Evolutionary conservation across 2,113 vertebrate genomes (phyloP).

Genomic region (Furnarius figulus): DNA sequence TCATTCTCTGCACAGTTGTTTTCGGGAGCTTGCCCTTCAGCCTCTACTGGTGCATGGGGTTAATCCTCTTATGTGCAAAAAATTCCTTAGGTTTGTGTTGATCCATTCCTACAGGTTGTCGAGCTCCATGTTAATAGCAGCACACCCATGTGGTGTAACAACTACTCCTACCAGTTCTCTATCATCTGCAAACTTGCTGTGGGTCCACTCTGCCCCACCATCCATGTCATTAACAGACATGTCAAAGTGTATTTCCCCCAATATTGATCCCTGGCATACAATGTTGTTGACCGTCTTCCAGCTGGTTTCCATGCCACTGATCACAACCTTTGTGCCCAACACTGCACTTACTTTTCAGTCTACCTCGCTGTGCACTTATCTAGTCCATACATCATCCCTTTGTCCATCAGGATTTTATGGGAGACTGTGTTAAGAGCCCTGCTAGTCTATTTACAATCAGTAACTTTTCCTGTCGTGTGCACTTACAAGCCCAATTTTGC

Average conservation of each 20-base stretch:
- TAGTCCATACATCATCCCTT: background rate
- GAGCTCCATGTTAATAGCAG: background rate
- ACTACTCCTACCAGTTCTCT: background rate
- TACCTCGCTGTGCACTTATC: background rate
- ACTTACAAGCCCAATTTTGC: background rate
- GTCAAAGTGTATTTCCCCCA: background rate
- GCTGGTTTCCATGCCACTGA: background rate
- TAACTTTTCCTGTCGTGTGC: background rate
- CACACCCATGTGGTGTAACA: background rate
- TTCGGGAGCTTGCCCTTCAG: background rate
- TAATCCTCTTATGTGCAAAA: background rate
- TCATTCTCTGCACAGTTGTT: background rate
- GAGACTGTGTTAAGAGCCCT: background rate
- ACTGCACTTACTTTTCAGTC: background rate
- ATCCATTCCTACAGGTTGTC: background rate
- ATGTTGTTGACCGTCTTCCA: background rate
- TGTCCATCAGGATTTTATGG: background rate
- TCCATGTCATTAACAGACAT: background rate
- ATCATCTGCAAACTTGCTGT: background rate
- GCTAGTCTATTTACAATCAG: background rate
- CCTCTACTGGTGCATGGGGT: background rate
- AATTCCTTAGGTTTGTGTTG: background rate
- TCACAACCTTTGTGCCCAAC: background rate
- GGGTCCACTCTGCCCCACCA: background rate
- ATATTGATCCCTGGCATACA: rapidly evolving